phyloP scores from a whole-genome alignment of 1,140 invertebrate genomes.

The Melipona quadrifasciata region DNA sequence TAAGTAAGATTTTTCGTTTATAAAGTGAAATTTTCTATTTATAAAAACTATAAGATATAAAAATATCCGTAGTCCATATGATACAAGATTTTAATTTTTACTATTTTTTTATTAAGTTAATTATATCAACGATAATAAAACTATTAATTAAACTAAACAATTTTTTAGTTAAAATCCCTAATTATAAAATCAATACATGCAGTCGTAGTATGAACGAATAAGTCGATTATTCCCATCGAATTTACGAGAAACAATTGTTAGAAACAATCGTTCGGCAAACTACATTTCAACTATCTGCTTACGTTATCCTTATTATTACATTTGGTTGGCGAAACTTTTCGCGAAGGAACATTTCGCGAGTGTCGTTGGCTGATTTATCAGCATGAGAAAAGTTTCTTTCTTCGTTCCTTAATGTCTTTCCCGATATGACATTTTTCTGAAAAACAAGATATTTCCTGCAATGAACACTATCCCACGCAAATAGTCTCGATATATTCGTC shows the following conservation, averaged over 20 bases:
- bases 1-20: too few species aligned
- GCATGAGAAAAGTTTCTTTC: slow-evolving; percentile 25
- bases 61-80: too few species aligned
- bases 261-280: not conserved
- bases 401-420: slow-evolving; percentile 1
- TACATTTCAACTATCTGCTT: not conserved
- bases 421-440: not conserved
- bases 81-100: not conserved
- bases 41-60: too few species aligned
- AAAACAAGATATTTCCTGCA: slow-evolving; percentile 10
- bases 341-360: not conserved
- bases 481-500: too few species aligned
- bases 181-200: not conserved
- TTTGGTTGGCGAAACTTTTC: not conserved
- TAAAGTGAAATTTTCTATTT: too few species aligned
- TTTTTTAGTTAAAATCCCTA: not conserved
- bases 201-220: not conserved
- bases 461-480: not conserved
- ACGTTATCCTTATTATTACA: slow-evolving; percentile 30
- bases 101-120: not conserved
- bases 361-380: slow-evolving; percentile 39
- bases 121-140: not conserved
- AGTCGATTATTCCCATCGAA: not conserved
- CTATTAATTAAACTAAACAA: not conserved
- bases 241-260: not conserved